phyloP scores from a whole-genome alignment of 2,888 invertebrate genomes.

The Phyllotreta striolata region DNA sequence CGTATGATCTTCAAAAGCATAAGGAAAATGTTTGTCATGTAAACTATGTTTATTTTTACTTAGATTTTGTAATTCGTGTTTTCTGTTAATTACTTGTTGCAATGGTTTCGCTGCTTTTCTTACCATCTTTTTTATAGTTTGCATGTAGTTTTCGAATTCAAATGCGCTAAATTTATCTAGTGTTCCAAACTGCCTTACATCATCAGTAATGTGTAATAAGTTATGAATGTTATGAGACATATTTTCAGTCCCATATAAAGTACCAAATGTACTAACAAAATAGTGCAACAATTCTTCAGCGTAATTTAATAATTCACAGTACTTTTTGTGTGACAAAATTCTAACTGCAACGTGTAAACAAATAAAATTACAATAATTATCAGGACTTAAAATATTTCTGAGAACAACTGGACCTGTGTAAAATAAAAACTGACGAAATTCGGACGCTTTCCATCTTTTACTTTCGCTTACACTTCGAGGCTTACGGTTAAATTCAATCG shows the following conservation, averaged over 20 bases:
- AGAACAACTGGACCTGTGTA: constrained; percentile 23
- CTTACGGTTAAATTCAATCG: constrained; percentile 23
- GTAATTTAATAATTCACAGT: constrained; percentile 16
- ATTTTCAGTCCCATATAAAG: constrained; percentile 28
- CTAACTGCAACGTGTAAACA: constrained; percentile 30
- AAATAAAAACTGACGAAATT: constrained; percentile 27
- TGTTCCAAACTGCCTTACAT: constrained; percentile 20
- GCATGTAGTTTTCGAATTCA: constrained; percentile 28
- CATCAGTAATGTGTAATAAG: constrained; percentile 26
- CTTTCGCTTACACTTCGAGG: constrained; percentile 16
- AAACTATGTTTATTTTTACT: constrained; percentile 10
- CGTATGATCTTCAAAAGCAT: constrained; percentile 15
- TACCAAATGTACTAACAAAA: constrained; percentile 28
- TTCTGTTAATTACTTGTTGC: constrained; percentile 28
- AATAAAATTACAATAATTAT: constrained; percentile 29
- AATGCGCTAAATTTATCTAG: constrained; percentile 28
- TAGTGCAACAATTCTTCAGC: constrained; percentile 23
- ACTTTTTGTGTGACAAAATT: constrained; percentile 21
- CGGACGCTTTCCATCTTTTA: constrained; percentile 27
- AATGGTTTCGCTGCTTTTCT: constrained; percentile 23
- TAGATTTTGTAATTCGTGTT: constrained; percentile 15
- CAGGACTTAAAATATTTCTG: constrained; percentile 21
- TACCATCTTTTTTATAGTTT: constrained; percentile 22
- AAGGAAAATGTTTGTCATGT: constrained; percentile 6
- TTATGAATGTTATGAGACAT: constrained; percentile 35